These are phyloP conservation scores for Poecile montanus DNA, from an alignment of 2,797 vertebrate species.

Conservation along the genomic window DNA sequence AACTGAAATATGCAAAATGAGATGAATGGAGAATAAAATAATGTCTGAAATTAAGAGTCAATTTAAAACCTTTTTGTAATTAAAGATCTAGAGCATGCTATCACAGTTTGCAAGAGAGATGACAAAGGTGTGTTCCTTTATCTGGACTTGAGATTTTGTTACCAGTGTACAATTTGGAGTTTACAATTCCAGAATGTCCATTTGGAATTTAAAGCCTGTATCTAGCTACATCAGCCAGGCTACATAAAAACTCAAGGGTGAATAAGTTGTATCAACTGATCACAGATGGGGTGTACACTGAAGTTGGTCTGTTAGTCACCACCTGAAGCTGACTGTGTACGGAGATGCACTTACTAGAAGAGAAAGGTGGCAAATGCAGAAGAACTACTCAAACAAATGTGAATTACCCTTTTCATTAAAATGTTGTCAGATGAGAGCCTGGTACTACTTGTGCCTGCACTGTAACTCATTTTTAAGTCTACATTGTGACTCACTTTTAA, in stretches of 20 bases:
- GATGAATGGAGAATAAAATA: conserved; percentile 29
- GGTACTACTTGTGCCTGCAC: background rate
- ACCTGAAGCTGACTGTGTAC: background rate
- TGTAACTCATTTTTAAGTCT: background rate
- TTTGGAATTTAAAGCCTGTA: background rate
- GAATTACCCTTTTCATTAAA: background rate
- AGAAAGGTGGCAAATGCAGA: background rate
- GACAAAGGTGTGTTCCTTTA: background rate
- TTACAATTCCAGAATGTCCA: background rate
- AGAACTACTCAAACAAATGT: background rate
- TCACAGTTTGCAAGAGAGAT: background rate
- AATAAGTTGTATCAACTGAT: background rate
- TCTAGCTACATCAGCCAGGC: background rate
- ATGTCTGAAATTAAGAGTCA: background rate
- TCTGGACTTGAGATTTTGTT: background rate
- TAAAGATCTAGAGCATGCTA: background rate
- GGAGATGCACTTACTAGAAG: background rate
- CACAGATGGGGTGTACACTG: background rate
- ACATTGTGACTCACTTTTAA: background rate
- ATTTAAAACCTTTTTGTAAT: background rate
- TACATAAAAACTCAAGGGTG: background rate
- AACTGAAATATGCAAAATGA: background rate
- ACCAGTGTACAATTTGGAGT: background rate
- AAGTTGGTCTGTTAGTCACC: background rate
- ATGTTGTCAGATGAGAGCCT: background rate